A percentile compares a stretch with the other conserved stretches of the same genome.
These are phyloP conservation scores for Fregata magnificens DNA, from an alignment of 2,113 vertebrate species.

Conservation along the genomic window DNA sequence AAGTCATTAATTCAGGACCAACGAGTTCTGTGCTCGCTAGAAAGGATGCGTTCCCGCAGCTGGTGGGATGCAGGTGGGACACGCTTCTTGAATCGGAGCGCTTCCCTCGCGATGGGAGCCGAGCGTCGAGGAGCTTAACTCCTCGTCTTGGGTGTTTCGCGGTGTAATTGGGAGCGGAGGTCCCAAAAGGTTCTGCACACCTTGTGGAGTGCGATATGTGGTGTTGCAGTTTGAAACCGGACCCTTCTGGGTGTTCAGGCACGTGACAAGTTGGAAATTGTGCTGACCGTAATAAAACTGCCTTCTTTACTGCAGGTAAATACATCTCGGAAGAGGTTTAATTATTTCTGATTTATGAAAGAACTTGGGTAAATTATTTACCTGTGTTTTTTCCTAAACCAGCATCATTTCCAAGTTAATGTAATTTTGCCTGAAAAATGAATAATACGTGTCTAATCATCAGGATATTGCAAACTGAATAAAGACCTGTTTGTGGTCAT, in stretches of 20 bases:
- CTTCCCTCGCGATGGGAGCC: not conserved
- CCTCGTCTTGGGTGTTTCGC: too few species aligned
- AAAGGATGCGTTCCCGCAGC: not conserved
- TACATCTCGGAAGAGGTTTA: not conserved
- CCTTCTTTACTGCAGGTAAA: not conserved
- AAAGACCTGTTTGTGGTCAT: not conserved
- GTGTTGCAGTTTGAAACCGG: not conserved
- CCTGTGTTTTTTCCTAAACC: not conserved
- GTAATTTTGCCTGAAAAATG: not conserved
- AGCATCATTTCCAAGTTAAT: not conserved
- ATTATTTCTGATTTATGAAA: not conserved
- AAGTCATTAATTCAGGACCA: not conserved
- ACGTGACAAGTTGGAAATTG: not conserved
- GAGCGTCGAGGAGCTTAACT: not conserved
- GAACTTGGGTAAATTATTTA: not conserved
- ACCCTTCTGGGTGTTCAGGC: not conserved
- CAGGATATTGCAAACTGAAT: not conserved
- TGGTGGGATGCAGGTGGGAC: not conserved
- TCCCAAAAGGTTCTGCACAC: not conserved
- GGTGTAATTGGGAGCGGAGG: not conserved
- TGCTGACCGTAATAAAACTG: not conserved
- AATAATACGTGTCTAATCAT: not conserved
- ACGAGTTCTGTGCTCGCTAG: not conserved
- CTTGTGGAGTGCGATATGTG: rapidly evolving
- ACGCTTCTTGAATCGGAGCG: not conserved